phyloP scores from a whole-genome alignment of 2,888 invertebrate genomes.

The Cephus pygmeus region DNA sequence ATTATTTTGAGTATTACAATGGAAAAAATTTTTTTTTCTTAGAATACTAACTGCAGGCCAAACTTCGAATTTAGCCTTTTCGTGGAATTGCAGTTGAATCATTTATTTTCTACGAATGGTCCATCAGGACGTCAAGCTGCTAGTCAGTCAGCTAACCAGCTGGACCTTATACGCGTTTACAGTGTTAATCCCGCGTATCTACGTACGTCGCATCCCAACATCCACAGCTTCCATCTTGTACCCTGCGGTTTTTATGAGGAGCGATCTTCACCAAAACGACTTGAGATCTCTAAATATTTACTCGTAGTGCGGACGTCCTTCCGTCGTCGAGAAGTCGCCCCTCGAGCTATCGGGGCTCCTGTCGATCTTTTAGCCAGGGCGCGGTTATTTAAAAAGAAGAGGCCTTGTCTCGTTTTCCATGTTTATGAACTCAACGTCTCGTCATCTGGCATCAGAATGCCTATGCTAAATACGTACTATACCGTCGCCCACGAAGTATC shows the following conservation, averaged over 20 bases:
- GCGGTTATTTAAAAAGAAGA: neutral
- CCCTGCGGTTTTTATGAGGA: constrained; percentile 54
- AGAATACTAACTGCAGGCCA: neutral
- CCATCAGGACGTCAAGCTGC: neutral
- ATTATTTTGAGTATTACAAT: neutral
- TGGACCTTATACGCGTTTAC: neutral
- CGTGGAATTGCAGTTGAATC: neutral
- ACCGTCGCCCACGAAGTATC: neutral
- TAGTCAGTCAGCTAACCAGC: neutral
- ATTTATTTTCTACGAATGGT: neutral
- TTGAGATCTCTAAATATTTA: constrained; percentile 59
- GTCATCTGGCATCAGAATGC: constrained; percentile 52
- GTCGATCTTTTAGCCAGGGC: neutral
- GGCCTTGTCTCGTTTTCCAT: neutral
- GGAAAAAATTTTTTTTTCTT: neutral
- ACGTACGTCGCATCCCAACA: neutral
- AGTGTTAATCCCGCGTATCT: neutral
- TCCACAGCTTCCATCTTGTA: constrained; percentile 13
- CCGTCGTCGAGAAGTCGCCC: constrained; percentile 43
- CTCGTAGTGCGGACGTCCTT: constrained; percentile 56
- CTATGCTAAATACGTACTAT: constrained; percentile 12
- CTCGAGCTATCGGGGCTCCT: neutral
- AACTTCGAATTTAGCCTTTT: neutral
- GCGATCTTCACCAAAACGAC: constrained; percentile 50
- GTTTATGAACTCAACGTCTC: constrained; percentile 35